Evolutionary conservation across 1,140 invertebrate species (phyloP).

Genomic region (Mylabris phalerata): DNA sequence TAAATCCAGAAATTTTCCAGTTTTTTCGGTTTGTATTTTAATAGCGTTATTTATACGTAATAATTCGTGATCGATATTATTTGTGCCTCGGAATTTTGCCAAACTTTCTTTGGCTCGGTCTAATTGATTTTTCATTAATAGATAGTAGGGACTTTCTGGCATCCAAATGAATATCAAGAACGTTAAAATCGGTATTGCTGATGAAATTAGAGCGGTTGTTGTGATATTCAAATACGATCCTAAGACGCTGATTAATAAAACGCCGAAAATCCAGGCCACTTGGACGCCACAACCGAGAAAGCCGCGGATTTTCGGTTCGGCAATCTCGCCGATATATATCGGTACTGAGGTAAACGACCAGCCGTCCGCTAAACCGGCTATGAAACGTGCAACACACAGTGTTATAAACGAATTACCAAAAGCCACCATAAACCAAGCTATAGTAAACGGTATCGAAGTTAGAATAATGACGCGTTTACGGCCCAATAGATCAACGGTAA

Average conservation of each 20-base stretch:
- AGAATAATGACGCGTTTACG: constrained; percentile 60
- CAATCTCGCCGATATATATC: constrained; percentile 62
- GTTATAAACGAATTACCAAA: constrained; percentile 44
- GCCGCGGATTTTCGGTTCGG: constrained; percentile 61
- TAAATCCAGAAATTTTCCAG: constrained; percentile 52
- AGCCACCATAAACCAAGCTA: constrained; percentile 62
- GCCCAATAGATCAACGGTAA: constrained; percentile 50
- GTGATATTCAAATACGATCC: constrained; percentile 56
- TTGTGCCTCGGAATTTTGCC: constrained; percentile 52
- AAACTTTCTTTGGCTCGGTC: constrained; percentile 56
- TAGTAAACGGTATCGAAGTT: constrained; percentile 52
- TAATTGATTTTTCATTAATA: constrained; percentile 50
- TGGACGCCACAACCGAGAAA: constrained; percentile 29
- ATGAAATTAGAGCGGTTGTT: constrained; percentile 51
- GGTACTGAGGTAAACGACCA: constrained; percentile 58
- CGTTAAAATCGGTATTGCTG: constrained; percentile 52
- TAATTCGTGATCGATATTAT: constrained; percentile 54
- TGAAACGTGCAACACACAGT: constrained; percentile 47
- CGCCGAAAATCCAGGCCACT: constrained; percentile 48
- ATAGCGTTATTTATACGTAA: constrained; percentile 54
- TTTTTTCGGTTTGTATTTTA: constrained; percentile 39
- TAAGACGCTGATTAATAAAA: constrained; percentile 59
- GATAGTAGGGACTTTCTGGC: constrained; percentile 74
- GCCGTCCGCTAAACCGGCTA: constrained; percentile 60
- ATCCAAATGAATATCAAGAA: constrained; percentile 59